phyloP scores from a whole-genome alignment of 1,140 invertebrate species.

The Trichonephila inaurata region DNA sequence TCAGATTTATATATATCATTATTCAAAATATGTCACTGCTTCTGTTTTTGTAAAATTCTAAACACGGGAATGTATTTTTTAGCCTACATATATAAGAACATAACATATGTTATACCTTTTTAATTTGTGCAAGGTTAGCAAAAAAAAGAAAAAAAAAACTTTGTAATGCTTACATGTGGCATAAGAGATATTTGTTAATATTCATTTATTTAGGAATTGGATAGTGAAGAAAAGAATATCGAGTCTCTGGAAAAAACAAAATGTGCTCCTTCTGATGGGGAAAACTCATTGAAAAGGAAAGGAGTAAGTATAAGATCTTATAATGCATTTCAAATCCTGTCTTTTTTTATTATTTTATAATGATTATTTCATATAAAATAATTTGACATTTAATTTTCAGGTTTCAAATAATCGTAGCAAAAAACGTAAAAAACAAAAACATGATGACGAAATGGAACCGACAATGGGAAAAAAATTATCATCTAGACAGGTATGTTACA shows the following conservation, averaged over 20 bases:
- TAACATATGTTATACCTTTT: no score
- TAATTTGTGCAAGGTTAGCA: no score
- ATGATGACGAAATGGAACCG: neutral
- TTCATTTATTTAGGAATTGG: neutral
- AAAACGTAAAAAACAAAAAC: slow-evolving; percentile 25
- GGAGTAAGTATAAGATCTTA: neutral
- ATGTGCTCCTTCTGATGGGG: neutral
- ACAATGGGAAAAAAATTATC: slow-evolving; percentile 38
- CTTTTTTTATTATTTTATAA: no score
- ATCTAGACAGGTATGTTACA: slow-evolving; percentile 50
- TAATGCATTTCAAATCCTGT: no score
- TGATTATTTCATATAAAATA: no score
- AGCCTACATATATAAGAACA: no score
- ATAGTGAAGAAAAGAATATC: no score
- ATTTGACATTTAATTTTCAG: neutral
- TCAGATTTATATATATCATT: no score
- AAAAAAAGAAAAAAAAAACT: no score
- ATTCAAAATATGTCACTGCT: no score
- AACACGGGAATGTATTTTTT: no score
- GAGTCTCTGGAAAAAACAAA: neutral
- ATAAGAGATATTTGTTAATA: neutral
- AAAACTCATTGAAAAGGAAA: neutral
- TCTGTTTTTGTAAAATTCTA: no score
- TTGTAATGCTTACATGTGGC: neutral
- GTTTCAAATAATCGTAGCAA: neutral